Percentiles rank a stretch among this genome's conserved stretches.
Evolutionary conservation across 2,113 vertebrate genomes (phyloP).

Genomic region (Phalacrocorax brasilianus): DNA sequence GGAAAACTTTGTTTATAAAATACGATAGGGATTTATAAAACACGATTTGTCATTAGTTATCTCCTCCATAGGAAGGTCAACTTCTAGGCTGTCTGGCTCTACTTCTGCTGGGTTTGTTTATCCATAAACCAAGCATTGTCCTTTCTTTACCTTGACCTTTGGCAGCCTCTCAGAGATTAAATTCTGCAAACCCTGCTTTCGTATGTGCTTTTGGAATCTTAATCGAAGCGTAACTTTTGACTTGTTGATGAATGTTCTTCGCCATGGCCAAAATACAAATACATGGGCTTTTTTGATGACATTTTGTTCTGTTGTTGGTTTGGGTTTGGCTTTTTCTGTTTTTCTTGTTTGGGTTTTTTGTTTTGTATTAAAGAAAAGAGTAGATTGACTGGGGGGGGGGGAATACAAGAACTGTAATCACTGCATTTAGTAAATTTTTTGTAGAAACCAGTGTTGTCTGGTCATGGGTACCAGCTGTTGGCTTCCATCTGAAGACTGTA

Average conservation of each 20-base stretch:
- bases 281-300: background rate
- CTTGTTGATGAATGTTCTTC: background rate
- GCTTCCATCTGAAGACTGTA: background rate
- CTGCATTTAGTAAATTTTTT: background rate
- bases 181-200: background rate
- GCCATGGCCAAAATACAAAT: background rate
- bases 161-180: background rate
- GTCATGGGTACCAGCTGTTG: background rate
- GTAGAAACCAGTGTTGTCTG: background rate
- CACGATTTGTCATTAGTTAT: background rate
- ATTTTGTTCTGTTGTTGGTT: background rate
- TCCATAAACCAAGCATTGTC: background rate
- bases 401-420: background rate
- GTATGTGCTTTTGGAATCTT: background rate
- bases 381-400: background rate
- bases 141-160: background rate
- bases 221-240: background rate
- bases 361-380: background rate
- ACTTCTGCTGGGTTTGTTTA: background rate
- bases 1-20: background rate
- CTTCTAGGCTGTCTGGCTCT: background rate
- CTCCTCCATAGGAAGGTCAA: background rate
- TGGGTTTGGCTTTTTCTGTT: too few relatives aligned
- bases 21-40: background rate
- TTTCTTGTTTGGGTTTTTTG: background rate